Base-by-base conservation (phyloP, 2,113 vertebrate genomes). In the Albula goreensis region DNA sequence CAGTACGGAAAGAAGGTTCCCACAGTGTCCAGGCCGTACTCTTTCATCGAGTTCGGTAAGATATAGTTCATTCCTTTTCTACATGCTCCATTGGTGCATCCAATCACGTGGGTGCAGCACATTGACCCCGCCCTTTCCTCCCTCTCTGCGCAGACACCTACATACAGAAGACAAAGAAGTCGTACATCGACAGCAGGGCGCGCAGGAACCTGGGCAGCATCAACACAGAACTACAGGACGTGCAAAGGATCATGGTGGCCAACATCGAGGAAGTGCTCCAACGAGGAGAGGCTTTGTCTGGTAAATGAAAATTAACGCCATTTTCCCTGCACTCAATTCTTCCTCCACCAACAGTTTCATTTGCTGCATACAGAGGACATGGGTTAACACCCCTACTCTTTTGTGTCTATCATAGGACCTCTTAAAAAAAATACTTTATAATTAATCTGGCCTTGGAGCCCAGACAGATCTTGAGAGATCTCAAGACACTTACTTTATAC, bases 151-250 rank as follows among this genome's bases (percentile, higher is more conserved):
- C 91, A 99, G 98, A 99, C 89, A 99, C 98, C 9, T 99, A 99
- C 93, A 99, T 99, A 90, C 98, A 99, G 93, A 99, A 99, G 95
- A 99, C 98, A 89, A 99, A 99, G 95, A 99, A 99, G 90, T 96
- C 96, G 0, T 99, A 99, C 96, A 99, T 99, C 48, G 98, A 99
- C 86, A 99, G 98, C 88, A 93, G 98, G 88, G 98, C 98, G 0
- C 96, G 98, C 85, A 96, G 98, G 92, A 99, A 99, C 90, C 95
- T 99, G 84, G 97, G 98, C 88, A 98, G 95, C 92, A 99, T 99
- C 93, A 99, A 99, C 93, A 99, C 98, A 7, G 98, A 99, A 90
- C 93, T 99, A 82, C 98, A 99, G 77, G 98, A 99, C 15, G 98
- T 99, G 11, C 98, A 99, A 94, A 96, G 98, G 92, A 99, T 99